Evolutionary conservation across 2,888 invertebrate genomes (phyloP).

Genomic region (Stenodema calcarata): DNA sequence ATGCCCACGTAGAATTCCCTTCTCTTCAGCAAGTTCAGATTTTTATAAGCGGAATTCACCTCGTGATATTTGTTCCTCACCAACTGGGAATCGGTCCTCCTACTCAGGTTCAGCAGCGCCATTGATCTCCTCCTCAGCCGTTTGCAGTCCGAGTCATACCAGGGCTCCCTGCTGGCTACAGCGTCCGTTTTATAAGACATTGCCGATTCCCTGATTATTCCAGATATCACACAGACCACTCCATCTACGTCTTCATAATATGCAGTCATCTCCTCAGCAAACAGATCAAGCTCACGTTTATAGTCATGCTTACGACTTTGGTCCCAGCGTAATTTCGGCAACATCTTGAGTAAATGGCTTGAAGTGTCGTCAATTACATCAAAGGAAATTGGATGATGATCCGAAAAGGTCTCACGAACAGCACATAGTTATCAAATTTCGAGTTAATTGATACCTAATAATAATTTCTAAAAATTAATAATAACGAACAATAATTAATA

Average conservation of each 20-base stretch:
- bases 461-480: too few relatives aligned
- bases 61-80: not conserved
- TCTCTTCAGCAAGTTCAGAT: not conserved
- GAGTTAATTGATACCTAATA: too few relatives aligned
- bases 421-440: too few relatives aligned
- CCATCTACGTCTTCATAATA: not conserved
- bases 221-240: not conserved
- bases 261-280: not conserved
- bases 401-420: not conserved
- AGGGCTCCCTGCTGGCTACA: not conserved
- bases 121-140: not conserved
- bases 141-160: not conserved
- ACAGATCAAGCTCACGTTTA: not conserved
- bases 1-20: not conserved
- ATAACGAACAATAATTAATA: too few relatives aligned
- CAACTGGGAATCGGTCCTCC: not conserved
- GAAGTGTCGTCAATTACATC: not conserved
- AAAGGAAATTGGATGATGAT: constrained; percentile 18
- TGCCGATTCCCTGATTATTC: not conserved
- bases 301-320: not conserved
- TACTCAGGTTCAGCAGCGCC: not conserved
- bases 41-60: not conserved
- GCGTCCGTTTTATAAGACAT: not conserved
- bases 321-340: not conserved
- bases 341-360: not conserved